Evolutionary conservation across 35 echinoderm and acorn worm genomes (phyloP).

Genomic region (Diadema setosum): DNA sequence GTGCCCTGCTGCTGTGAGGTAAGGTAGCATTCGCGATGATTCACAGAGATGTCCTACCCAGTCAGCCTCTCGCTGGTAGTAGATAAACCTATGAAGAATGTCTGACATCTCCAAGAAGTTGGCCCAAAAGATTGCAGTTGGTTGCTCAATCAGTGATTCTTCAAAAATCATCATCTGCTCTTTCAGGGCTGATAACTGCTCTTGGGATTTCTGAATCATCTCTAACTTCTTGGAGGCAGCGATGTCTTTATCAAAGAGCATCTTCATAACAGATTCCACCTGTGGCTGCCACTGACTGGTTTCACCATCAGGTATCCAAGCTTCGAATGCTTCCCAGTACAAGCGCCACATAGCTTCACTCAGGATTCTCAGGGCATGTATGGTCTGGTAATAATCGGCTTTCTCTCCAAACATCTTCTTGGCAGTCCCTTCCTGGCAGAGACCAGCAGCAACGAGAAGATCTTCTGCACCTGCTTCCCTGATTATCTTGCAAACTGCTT

Average conservation of each 20-base stretch:
- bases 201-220: background rate
- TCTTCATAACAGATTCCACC: background rate
- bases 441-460: conserved; percentile 29
- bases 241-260: background rate
- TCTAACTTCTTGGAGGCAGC: background rate
- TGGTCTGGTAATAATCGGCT: no score
- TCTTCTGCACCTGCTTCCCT: conserved; percentile 44
- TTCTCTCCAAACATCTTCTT: conserved; percentile 49
- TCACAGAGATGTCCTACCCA: no score
- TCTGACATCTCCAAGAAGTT: background rate
- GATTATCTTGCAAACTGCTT: conserved; percentile 32
- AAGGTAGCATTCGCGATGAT: no score
- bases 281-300: background rate
- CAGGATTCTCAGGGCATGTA: conserved; percentile 57
- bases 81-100: conserved; percentile 13
- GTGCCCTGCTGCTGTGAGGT: conserved; percentile 3
- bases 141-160: background rate
- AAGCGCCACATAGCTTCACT: conserved; percentile 25
- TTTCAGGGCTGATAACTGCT: background rate
- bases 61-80: background rate
- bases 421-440: conserved; percentile 39
- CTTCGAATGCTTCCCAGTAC: conserved; percentile 16
- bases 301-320: conserved; percentile 1
- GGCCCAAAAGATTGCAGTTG: conserved; percentile 6
- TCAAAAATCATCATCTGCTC: background rate